A percentile compares a stretch with the other conserved stretches of the same genome.
phyloP scores from a whole-genome alignment of 2,113 vertebrate genomes.

The Eidolon helvum region DNA sequence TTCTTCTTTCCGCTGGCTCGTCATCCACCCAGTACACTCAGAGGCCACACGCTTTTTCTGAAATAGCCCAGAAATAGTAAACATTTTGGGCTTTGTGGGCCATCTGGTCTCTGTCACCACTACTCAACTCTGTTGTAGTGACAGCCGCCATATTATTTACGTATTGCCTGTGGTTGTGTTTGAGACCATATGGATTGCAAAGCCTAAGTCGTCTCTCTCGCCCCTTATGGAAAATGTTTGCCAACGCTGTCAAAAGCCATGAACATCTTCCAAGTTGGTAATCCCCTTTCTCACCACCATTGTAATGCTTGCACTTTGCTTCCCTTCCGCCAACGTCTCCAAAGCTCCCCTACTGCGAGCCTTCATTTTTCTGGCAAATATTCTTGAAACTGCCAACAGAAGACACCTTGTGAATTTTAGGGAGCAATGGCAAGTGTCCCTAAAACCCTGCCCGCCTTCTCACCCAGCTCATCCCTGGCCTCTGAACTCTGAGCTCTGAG shows the following conservation, averaged over 20 bases:
- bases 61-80: neutral
- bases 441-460: neutral
- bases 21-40: accelerated
- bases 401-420: neutral
- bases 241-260: accelerated
- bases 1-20: neutral
- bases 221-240: neutral
- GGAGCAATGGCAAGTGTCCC: accelerated
- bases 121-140: neutral
- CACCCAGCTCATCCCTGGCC: too few relatives aligned
- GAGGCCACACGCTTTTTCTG: neutral
- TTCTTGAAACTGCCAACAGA: neutral
- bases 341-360: neutral
- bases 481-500: neutral
- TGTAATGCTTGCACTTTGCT: neutral
- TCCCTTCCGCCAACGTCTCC: neutral
- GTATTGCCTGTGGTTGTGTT: neutral
- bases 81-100: neutral
- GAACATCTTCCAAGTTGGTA: neutral
- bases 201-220: neutral
- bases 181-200: neutral
- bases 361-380: neutral
- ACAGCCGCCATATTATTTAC: neutral
- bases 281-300: too few relatives aligned
- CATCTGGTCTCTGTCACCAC: neutral